A percentile compares a stretch with the other conserved stretches of the same genome.
Conservation (phyloP, 2,888 invertebrate genomes). For the Amiota mariae region DNA sequence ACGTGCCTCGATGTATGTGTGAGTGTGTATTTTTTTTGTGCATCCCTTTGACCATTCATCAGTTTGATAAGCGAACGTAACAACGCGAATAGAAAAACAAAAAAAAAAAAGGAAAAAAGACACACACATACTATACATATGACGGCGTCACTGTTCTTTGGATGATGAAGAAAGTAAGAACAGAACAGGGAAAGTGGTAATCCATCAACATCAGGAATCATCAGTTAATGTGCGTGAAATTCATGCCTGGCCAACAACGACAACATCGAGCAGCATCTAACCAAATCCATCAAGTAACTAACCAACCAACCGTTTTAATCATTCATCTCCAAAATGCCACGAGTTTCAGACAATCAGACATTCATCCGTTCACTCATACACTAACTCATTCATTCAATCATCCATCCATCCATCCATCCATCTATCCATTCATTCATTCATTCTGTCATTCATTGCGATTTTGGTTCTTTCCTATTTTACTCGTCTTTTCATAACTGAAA, state of each 20-base stretch:
- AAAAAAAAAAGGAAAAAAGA: neutral
- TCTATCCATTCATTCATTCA: slow-evolving; percentile 3
- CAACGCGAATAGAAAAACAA: neutral
- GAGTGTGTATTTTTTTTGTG: too few relatives aligned
- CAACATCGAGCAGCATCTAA: neutral
- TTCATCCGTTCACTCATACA: too few relatives aligned
- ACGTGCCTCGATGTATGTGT: too few relatives aligned
- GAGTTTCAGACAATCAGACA: too few relatives aligned
- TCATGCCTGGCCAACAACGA: slow-evolving; percentile 8
- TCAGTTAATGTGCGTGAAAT: slow-evolving; percentile 26
- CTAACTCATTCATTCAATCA: neutral
- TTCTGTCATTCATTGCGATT: slow-evolving; percentile 11
- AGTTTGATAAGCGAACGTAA: slow-evolving; percentile 7
- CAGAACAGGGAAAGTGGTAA: neutral
- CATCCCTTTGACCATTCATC: slow-evolving; percentile 10
- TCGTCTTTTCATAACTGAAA: slow-evolving; percentile 26
- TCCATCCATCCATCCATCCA: neutral
- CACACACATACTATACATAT: neutral
- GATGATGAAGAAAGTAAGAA: neutral
- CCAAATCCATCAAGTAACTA: neutral
- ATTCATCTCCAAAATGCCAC: neutral
- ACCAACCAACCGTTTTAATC: neutral
- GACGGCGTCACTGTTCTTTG: too few relatives aligned
- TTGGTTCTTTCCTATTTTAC: neutral
- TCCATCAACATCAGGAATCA: slow-evolving; percentile 25